These are phyloP conservation scores for Anguilla japonica DNA, from an alignment of 2,113 vertebrate species.

Conservation along the genomic window DNA sequence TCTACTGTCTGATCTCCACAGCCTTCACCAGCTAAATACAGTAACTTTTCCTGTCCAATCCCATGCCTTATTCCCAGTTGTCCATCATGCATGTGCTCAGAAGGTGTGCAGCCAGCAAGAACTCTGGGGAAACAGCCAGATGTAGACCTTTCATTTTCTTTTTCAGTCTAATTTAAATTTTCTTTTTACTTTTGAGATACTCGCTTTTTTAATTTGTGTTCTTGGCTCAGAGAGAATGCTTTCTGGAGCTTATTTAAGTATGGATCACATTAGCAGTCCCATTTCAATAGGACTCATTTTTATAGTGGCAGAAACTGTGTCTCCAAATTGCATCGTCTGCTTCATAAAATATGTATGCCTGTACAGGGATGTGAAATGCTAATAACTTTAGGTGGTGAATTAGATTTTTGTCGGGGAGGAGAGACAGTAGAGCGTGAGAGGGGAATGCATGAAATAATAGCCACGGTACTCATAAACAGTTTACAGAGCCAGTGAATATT, in stretches of 20 bases:
- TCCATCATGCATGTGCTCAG: neutral
- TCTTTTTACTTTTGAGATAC: neutral
- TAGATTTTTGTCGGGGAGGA: slow-evolving; percentile 66
- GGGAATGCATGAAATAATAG: slow-evolving; percentile 71
- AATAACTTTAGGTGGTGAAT: slow-evolving; percentile 64
- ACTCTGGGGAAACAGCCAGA: neutral
- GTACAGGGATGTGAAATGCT: slow-evolving; percentile 64
- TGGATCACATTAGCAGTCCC: neutral
- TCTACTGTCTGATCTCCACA: neutral
- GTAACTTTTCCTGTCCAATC: neutral
- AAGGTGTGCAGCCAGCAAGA: neutral
- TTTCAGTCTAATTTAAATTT: neutral
- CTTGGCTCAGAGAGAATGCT: slow-evolving; percentile 2
- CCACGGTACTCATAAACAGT: slow-evolving; percentile 77
- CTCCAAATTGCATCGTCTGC: slow-evolving; percentile 61
- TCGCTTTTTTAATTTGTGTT: slow-evolving; percentile 6
- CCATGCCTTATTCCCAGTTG: neutral
- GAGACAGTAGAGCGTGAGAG: slow-evolving; percentile 40
- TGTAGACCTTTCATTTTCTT: neutral
- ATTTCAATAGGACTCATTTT: slow-evolving; percentile 38
- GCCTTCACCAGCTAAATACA: neutral
- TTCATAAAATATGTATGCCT: slow-evolving; percentile 73
- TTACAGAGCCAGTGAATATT: slow-evolving; percentile 76
- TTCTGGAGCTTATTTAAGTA: neutral
- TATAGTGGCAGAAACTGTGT: slow-evolving; percentile 55